Evolutionary conservation across 2,113 vertebrate species (phyloP), one percentile per base, ranked within the genome.

Genomic region (Centropus unirufus): DNA sequence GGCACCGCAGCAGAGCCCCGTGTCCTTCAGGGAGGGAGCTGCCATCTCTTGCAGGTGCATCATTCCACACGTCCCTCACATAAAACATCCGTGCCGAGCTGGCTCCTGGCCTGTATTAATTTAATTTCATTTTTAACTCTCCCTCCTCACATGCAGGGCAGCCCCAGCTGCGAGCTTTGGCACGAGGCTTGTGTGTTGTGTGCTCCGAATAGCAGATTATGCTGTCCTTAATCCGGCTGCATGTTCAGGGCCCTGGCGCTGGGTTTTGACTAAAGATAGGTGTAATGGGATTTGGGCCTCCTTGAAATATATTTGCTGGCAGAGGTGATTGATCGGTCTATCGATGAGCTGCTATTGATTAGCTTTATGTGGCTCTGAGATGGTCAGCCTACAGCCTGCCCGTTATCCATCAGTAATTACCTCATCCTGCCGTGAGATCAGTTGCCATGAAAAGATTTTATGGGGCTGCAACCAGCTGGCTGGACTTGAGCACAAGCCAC

Each of bases 271-370:
- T 76, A 23, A 19, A 40, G 46, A 51, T 23, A 39, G 0, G 2
- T 13, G 26, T 61, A 62, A 90, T 52, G 93, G 94, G 96, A 95
- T 97, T 96, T 89, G 92, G 88, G 58, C 89, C 67, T 94, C 95
- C 87, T 89, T 75, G 72, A 68, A 87, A 86, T 84, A 20, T 5
- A 93, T 93, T 81, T 97, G 69, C 85, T 46, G 27, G 87, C 84
- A 34, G 96, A 92, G 97, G 9, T 17, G 68, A 95, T 95, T 70
- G 97, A 95, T 97, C 32, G n/a, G 47, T 75, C 86, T 91, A 92
- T 97, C 82, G 97, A 97, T 93, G 93, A 90, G 64, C 84, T 85
- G 89, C 80, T 93, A 91, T 96, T 69, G 97, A 97, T 97, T 51
- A n/a, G 86, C 79, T 52, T 66, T 83, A 8, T 18, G n/a, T 59